Base-by-base conservation (phyloP, 2,888 invertebrate genomes). In the Tanypteryx hageni region DNA sequence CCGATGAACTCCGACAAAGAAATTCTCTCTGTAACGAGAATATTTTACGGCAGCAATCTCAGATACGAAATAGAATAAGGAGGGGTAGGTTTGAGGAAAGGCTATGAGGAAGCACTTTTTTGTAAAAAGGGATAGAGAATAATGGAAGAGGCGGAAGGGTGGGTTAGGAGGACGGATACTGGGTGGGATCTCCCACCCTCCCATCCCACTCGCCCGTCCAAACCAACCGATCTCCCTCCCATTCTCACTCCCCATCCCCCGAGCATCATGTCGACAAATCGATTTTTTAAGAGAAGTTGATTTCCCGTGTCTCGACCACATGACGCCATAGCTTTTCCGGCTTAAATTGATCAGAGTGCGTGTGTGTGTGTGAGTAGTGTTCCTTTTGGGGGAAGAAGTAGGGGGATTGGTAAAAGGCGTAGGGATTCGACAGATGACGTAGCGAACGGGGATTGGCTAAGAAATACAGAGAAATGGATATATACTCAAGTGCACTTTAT, bases 251-350 rank as follows among this genome's bases (percentile, higher is more conserved):
- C 92, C 92, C 85, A 89, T 64, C 83, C 93, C 44, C 61, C 83
- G 92, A 92, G 92, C 86, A 86, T 86, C 86, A 92, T 93, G 92
- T 93, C 93, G 93, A 93, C 93, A 93, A 93, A 93, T 93, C 93
- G 93, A 93, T 93, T 93, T 93, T 93, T 93, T 93, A 93, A 93
- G 93, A 93, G 93, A 93, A 93, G 93, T 93, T 93, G 93, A 93
- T 93, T 93, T 93, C 93, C 93, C 93, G 93, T 93, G 93, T 93
- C 93, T 92, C 92, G 84, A 92, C 93, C 93, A 93, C 93, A 93
- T 93, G 93, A 93, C 93, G 93, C 93, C 22, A 92, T 89, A 92
- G 92, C 93, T 92, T 92, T 92, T 92, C 92, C 92, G 92, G 93
- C 92, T 93, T 93, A 93, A 92, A 93, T 93, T 93, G 92, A 92